These are phyloP conservation scores for Pachycephus smyrnensis DNA, from an alignment of 2,888 invertebrate genomes.

Conservation along the genomic window DNA sequence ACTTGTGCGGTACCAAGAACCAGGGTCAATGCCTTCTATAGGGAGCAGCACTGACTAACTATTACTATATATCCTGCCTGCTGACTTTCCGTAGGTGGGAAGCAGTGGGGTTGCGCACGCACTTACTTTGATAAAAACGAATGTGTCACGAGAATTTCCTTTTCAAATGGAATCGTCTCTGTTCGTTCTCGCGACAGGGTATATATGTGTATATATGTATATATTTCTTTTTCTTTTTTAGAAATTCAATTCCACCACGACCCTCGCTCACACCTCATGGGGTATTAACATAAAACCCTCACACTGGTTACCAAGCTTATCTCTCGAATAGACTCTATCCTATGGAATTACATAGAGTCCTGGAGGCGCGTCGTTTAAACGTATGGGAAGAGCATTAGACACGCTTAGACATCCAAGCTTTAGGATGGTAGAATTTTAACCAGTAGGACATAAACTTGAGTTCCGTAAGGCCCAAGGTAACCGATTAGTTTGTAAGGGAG, in stretches of 20 bases:
- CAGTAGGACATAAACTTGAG: not conserved
- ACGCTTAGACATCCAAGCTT: not conserved
- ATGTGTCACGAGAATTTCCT: constrained; percentile 65
- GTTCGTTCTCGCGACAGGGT: not conserved
- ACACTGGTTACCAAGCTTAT: not conserved
- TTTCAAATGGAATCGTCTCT: constrained; percentile 55
- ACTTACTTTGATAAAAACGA: constrained; percentile 56
- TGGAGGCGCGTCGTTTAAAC: not conserved
- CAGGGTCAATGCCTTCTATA: constrained; percentile 64
- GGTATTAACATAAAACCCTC: not conserved
- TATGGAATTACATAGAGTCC: not conserved
- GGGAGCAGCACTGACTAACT: constrained; percentile 54
- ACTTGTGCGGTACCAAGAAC: constrained; percentile 9
- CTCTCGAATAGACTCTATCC: not conserved
- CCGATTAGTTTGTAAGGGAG: not conserved
- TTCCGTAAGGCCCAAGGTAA: not conserved
- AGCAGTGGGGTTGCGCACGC: constrained; percentile 31
- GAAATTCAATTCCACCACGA: not conserved
- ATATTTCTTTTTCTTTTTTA: not conserved
- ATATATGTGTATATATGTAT: not conserved
- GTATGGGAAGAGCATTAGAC: not conserved
- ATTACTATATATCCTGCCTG: constrained; percentile 30
- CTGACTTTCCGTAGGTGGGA: constrained; percentile 56
- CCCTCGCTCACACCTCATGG: not conserved
- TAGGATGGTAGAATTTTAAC: not conserved